These are phyloP conservation scores for Vollenhovia emeryi DNA, from an alignment of 1,140 invertebrate genomes.

Conservation along the genomic window DNA sequence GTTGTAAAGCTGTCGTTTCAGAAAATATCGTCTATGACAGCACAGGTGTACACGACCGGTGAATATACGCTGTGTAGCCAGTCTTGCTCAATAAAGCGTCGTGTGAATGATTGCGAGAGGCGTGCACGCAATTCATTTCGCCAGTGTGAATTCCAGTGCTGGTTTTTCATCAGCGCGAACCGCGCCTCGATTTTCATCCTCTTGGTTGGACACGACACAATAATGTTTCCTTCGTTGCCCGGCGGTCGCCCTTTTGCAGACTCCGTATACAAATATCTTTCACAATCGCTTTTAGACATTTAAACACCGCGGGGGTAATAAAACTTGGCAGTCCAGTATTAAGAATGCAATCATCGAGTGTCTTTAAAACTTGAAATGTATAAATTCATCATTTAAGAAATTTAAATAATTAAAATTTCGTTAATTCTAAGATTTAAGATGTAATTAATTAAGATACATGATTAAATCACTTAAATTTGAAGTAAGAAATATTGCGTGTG, in stretches of 20 bases:
- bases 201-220: neutral
- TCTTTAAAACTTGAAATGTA: neutral
- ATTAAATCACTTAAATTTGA: neutral
- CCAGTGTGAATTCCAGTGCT: slow-evolving; percentile 56
- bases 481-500: neutral
- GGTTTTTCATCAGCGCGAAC: slow-evolving; percentile 33
- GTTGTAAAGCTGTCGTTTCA: slow-evolving; percentile 7
- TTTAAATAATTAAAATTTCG: neutral
- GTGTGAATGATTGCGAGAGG: slow-evolving; percentile 65
- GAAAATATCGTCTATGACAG: slow-evolving; percentile 60
- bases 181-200: slow-evolving; percentile 50
- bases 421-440: neutral
- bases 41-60: slow-evolving; percentile 63
- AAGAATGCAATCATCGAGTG: neutral
- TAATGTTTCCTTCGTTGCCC: neutral
- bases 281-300: neutral
- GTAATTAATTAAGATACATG: neutral
- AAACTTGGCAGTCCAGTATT: neutral
- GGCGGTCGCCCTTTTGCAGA: slow-evolving; percentile 8
- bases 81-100: slow-evolving; percentile 61
- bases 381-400: neutral
- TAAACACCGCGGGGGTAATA: neutral
- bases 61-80: slow-evolving; percentile 32
- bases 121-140: slow-evolving; percentile 66
- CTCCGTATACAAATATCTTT: neutral